Base-by-base conservation (phyloP, 2,113 vertebrate genomes). In the Tiliqua scincoides region DNA sequence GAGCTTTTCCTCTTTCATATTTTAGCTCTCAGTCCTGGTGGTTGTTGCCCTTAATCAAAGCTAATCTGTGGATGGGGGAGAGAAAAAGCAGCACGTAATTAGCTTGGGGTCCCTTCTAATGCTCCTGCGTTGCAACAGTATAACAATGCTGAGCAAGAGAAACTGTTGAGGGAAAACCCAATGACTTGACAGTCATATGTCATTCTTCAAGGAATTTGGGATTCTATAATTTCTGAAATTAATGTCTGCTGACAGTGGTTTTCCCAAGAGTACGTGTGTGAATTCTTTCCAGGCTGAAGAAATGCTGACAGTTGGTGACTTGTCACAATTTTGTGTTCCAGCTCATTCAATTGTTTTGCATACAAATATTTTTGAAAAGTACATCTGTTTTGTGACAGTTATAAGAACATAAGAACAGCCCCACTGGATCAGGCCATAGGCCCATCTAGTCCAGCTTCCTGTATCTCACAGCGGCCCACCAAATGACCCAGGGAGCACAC, bases 1-100 rank as follows among this genome's bases (percentile, higher is more conserved):
- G 89, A 88, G 76, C 48, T 18, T 79, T 37, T 84, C 87, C 87
- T 93, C 90, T 74, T 89, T 91, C 87, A 75, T 84, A 73, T 87
- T 80, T n/a, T 87, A 85, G 86, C 85, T 94, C 87, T 73, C 25
- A 92, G 73, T 87, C 89, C 84, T 83, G 30, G 63, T 65, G 25
- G 43, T 10, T 76, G 71, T 11, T 65, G 63, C 25, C 52, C 23
- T 76, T 57, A 70, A 70, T 70, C 15, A 59, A 32, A 84, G 61
- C 40, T 18, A 48, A 3, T 27, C 17, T 54, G 18, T n/a, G 10
- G 4, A 30, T 15, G n/a, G 23, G 71, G 35, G 43, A 61, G 30
- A 32, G 72, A 83, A 30, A 72, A 27, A 75, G 57, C 74, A 23
- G 27, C 27, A 21, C 75, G n/a, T 63, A 6, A 11, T 72, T n/a